phyloP scores from a whole-genome alignment of 2,888 invertebrate species.

The Argyresthia albistria region DNA sequence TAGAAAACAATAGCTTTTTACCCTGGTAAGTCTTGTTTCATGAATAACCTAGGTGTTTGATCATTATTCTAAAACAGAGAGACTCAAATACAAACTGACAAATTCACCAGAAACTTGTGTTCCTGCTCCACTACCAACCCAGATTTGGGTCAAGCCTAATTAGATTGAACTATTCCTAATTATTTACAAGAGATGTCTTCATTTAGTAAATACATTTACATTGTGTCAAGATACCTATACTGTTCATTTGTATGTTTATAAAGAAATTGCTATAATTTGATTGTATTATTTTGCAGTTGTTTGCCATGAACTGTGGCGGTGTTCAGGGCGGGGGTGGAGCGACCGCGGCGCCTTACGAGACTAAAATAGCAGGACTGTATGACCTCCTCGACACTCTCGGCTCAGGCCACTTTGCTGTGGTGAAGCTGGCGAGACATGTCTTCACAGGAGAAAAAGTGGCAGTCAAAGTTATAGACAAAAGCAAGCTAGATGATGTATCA shows the following conservation, averaged over 20 bases:
- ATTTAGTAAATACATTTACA: neutral
- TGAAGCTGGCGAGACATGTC: slow-evolving; percentile 97
- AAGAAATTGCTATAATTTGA: neutral
- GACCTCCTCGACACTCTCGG: slow-evolving; percentile 98
- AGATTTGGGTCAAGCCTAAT: slow-evolving; percentile 2
- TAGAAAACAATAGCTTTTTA: neutral
- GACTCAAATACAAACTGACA: neutral
- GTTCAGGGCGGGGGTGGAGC: slow-evolving; percentile 35
- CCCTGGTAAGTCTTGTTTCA: neutral
- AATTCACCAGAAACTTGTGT: neutral
- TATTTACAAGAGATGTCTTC: neutral
- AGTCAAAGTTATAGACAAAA: slow-evolving; percentile 98
- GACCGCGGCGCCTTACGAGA: slow-evolving; percentile 76
- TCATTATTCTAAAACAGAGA: neutral
- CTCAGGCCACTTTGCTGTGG: slow-evolving; percentile 98
- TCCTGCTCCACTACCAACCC: neutral
- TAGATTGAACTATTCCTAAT: neutral
- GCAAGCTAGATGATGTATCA: slow-evolving; percentile 96
- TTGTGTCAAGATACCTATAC: neutral
- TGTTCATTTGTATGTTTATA: neutral
- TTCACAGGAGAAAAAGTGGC: slow-evolving; percentile 99
- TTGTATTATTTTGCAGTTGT: slow-evolving; percentile 10
- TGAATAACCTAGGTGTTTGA: neutral
- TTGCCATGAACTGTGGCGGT: slow-evolving; percentile 45
- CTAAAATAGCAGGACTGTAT: slow-evolving; percentile 96